phyloP scores from a whole-genome alignment of 2,888 invertebrate genomes.

The Drosophila lutescens region DNA sequence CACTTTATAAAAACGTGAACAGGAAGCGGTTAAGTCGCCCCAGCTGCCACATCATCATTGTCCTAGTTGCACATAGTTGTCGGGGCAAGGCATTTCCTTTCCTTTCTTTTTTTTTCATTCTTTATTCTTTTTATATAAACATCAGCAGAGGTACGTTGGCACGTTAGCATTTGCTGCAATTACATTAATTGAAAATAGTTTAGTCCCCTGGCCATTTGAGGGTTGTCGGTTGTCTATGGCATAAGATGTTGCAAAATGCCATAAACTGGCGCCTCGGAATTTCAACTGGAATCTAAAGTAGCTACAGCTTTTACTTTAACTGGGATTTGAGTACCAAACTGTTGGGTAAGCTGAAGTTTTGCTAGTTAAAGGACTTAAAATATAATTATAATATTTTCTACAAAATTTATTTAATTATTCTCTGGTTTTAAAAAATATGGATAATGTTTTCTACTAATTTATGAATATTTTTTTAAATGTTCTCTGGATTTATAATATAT shows the following conservation, averaged over 20 bases:
- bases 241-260: not conserved
- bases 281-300: too few species aligned
- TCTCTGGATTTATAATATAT: too few species aligned
- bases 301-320: too few species aligned
- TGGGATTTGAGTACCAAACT: too few species aligned
- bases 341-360: too few species aligned
- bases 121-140: not conserved
- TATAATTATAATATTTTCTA: too few species aligned
- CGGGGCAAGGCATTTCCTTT: not conserved
- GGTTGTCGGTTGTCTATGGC: not conserved
- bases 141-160: not conserved
- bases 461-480: too few species aligned
- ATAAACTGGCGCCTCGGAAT: not conserved
- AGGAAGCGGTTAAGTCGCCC: constrained; percentile 28
- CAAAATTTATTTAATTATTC: too few species aligned
- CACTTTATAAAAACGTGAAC: constrained; percentile 55
- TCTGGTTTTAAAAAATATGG: too few species aligned
- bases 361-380: too few species aligned
- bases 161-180: constrained; percentile 18
- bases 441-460: too few species aligned
- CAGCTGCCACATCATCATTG: constrained; percentile 19
- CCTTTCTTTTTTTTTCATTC: not conserved
- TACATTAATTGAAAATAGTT: constrained; percentile 22
- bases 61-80: constrained; percentile 13
- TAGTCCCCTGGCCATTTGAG: constrained; percentile 3